Conservation (phyloP, 2,113 vertebrate species). For the human region DNA sequence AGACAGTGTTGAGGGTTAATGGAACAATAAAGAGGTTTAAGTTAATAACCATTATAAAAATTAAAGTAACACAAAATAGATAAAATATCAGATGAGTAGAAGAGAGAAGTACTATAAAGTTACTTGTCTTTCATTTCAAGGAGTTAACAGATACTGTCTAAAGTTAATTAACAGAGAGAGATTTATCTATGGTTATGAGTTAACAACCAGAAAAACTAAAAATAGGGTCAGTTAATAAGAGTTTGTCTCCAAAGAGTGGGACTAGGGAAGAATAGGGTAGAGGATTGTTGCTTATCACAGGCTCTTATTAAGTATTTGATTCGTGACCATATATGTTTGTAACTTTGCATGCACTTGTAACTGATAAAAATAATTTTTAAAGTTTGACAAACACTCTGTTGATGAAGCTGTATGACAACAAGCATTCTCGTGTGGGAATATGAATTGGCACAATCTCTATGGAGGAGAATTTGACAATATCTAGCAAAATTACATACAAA, state of each 20-base stretch:
- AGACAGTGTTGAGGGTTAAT: background rate
- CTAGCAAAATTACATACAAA: conserved; percentile 38
- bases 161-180: background rate
- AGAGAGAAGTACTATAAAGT: conserved; percentile 11
- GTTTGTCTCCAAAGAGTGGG: background rate
- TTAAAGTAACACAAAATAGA: background rate
- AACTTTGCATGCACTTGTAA: background rate
- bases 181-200: background rate
- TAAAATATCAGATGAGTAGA: background rate
- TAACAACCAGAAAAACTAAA: conserved; percentile 35
- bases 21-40: background rate
- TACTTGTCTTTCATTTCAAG: background rate
- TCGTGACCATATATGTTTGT: background rate
- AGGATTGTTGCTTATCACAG: background rate
- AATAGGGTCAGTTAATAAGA: background rate
- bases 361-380: conserved; percentile 9
- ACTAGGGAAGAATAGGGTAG: background rate
- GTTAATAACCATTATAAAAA: background rate
- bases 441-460: background rate
- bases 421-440: background rate
- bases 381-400: background rate
- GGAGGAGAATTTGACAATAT: background rate
- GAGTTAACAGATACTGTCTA: background rate
- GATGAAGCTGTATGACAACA: background rate
- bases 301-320: background rate